These are phyloP conservation scores for Choloepus hoffmanni DNA, from an alignment of 2,113 vertebrate species.

Conservation along the genomic window DNA sequence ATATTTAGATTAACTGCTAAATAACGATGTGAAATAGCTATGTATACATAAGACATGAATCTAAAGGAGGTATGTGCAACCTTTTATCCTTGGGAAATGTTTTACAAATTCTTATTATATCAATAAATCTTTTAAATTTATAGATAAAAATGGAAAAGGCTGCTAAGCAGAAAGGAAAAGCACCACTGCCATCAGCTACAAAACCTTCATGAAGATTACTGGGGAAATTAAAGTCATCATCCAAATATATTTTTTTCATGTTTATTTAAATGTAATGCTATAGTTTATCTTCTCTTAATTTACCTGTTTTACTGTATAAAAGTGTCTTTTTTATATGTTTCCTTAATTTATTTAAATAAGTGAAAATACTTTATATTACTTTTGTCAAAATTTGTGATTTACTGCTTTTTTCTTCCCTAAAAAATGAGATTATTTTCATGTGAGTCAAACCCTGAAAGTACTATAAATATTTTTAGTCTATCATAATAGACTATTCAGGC, in stretches of 20 bases:
- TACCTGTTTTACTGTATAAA: constrained; percentile 24
- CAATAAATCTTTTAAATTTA: constrained; percentile 77
- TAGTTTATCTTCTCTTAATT: background rate
- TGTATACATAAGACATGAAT: constrained; percentile 52
- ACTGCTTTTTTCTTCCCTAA: constrained; percentile 21
- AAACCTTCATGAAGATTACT: constrained; percentile 54
- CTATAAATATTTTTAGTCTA: constrained; percentile 35
- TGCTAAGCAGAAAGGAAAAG: constrained; percentile 80
- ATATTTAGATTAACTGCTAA: background rate
- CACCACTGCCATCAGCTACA: constrained; percentile 45
- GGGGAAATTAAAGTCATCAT: constrained; percentile 4
- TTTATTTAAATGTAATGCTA: constrained; percentile 25
- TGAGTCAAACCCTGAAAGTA: constrained; percentile 38
- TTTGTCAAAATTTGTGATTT: constrained; percentile 46
- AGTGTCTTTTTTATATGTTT: constrained; percentile 50
- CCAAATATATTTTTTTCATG: constrained; percentile 36
- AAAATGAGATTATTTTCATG: constrained; percentile 32
- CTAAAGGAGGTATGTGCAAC: background rate
- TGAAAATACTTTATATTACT: constrained; percentile 40
- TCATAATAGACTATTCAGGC: constrained; percentile 24
- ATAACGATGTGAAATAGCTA: background rate
- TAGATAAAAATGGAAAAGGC: constrained; percentile 87
- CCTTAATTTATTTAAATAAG: constrained; percentile 61
- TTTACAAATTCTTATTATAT: constrained; percentile 18
- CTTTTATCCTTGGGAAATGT: constrained; percentile 24